Conservation (phyloP, 2,797 vertebrate genomes). For the Gymnoscopelus microlampas region DNA sequence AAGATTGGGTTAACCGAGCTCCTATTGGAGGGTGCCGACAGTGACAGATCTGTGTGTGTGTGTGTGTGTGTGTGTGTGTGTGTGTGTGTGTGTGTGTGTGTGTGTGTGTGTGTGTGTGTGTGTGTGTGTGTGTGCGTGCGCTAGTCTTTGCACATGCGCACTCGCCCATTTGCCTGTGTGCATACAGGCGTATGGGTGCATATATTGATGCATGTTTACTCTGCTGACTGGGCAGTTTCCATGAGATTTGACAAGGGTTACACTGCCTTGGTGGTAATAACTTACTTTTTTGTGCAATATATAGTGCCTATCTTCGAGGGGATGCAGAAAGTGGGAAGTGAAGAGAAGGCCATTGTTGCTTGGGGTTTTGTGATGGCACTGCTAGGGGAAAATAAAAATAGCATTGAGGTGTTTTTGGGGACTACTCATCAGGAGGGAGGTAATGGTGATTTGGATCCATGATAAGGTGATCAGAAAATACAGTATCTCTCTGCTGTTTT, state of each 20-base stretch:
- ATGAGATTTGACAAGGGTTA: constrained; percentile 2
- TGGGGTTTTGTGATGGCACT: neutral
- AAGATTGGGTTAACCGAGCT: constrained; percentile 61
- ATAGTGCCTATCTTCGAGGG: neutral
- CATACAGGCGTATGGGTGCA: constrained; percentile 15
- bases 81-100: neutral
- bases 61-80: constrained; percentile 17
- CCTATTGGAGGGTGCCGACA: constrained; percentile 53
- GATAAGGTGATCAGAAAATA: too few species aligned
- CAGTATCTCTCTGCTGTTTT: too few species aligned
- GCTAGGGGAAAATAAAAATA: constrained; percentile 5
- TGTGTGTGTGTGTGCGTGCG: too few species aligned
- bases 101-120: too few species aligned
- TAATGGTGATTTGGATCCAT: constrained; percentile 6
- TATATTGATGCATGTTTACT: constrained; percentile 24
- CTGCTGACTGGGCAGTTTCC: constrained; percentile 38
- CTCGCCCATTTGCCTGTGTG: neutral
- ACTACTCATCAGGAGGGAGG: constrained; percentile 23
- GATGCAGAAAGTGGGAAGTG: neutral
- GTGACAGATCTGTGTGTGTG: constrained; percentile 43
- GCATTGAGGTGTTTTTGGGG: constrained; percentile 25
- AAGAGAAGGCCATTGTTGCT: constrained; percentile 10
- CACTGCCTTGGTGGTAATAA: neutral
- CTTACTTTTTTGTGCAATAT: neutral
- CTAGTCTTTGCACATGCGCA: neutral